phyloP scores from a whole-genome alignment of 2,888 invertebrate species.

The Mycogona germanica region DNA sequence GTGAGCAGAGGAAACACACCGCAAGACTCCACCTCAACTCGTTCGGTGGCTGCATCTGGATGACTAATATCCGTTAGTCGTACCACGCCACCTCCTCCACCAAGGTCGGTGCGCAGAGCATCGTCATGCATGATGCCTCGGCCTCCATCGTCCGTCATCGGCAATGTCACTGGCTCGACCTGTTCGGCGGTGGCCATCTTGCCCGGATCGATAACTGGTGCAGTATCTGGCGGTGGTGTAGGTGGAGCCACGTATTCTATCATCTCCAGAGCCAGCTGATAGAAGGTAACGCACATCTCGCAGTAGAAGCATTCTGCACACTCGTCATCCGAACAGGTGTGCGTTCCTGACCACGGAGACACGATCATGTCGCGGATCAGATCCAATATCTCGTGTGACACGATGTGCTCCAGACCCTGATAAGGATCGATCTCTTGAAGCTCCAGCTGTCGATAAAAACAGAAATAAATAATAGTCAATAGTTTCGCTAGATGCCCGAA shows the following conservation, averaged over 20 bases:
- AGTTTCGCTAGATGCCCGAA: not conserved
- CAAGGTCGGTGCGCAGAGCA: too few relatives aligned
- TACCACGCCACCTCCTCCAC: too few relatives aligned
- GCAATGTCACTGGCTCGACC: not conserved
- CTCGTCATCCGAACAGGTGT: constrained; percentile 40
- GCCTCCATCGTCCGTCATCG: constrained; percentile 6
- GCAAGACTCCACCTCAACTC: constrained; percentile 4
- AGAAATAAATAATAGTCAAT: not conserved
- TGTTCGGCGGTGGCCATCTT: not conserved
- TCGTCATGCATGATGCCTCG: not conserved
- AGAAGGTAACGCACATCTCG: constrained; percentile 88
- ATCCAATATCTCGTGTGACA: constrained; percentile 56
- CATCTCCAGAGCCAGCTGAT: constrained; percentile 70
- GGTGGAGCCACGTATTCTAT: constrained; percentile 66
- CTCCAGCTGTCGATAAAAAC: constrained; percentile 49
- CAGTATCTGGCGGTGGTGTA: constrained; percentile 37
- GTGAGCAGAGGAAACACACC: constrained; percentile 40
- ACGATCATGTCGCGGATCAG: constrained; percentile 61
- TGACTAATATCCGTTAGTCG: too few relatives aligned
- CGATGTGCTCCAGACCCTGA: constrained; percentile 59
- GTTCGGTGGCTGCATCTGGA: too few relatives aligned
- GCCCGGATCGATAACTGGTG: not conserved
- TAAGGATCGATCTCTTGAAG: constrained; percentile 71
- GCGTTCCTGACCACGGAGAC: constrained; percentile 55
- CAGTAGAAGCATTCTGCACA: constrained; percentile 73